A percentile compares a stretch with the other conserved stretches of the same genome.
phyloP scores from a whole-genome alignment of 2,888 invertebrate species.

The Megaustenia siamemsis region DNA sequence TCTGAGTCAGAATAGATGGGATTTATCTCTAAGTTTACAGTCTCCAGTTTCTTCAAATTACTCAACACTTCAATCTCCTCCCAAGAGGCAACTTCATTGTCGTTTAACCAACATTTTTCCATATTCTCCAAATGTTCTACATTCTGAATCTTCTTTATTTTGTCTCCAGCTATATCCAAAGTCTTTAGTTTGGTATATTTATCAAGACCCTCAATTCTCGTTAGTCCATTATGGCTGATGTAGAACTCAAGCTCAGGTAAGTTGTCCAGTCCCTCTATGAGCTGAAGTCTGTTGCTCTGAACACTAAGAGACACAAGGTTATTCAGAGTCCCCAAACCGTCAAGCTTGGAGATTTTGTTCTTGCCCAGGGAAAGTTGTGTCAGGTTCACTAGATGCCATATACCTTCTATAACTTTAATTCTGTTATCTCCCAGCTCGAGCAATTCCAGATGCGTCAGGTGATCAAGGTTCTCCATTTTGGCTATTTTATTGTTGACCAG shows the following conservation, averaged over 20 bases:
- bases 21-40: slow-evolving; percentile 96
- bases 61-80: slow-evolving; percentile 87
- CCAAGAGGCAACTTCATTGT: slow-evolving; percentile 93
- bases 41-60: slow-evolving; percentile 82
- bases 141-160: slow-evolving; percentile 89
- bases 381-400: slow-evolving; percentile 88
- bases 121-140: slow-evolving; percentile 88
- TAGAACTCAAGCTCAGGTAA: slow-evolving; percentile 91
- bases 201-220: slow-evolving; percentile 84
- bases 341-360: slow-evolving; percentile 94
- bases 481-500: slow-evolving; percentile 93
- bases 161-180: slow-evolving; percentile 93
- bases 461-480: slow-evolving; percentile 92
- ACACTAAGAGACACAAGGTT: slow-evolving; percentile 90
- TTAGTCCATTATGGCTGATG: slow-evolving; percentile 94
- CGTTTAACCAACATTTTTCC: slow-evolving; percentile 97
- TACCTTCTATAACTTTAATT: slow-evolving; percentile 90
- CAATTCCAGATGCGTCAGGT: slow-evolving; percentile 88
- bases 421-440: slow-evolving; percentile 97
- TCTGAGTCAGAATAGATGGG: slow-evolving; percentile 84
- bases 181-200: slow-evolving; percentile 86
- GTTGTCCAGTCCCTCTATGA: slow-evolving; percentile 90
- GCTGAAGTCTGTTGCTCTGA: slow-evolving; percentile 92
- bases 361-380: slow-evolving; percentile 93
- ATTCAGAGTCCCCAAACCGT: slow-evolving; percentile 87